phyloP scores from a whole-genome alignment of 2,888 invertebrate species.

The Oscheius myriophilus region DNA sequence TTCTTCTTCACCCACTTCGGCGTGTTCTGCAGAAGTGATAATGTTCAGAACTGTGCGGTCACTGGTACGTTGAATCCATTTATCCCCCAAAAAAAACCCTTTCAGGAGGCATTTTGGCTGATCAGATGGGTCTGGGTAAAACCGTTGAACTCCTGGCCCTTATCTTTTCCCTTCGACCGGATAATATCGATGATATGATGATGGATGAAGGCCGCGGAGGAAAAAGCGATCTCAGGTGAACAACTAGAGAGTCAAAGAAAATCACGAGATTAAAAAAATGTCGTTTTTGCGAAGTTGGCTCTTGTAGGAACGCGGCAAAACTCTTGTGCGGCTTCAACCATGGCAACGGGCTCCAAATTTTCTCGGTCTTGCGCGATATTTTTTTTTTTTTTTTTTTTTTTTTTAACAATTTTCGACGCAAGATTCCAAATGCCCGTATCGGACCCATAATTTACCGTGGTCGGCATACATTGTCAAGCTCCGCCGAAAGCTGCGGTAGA shows the following conservation, averaged over 20 bases:
- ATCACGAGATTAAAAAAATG: no score
- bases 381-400: no score
- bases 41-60: background rate
- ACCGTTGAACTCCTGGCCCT: constrained; percentile 81
- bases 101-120: constrained; percentile 78
- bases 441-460: no score
- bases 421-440: no score
- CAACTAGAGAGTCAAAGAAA: background rate
- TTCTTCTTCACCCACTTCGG: constrained; percentile 34
- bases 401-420: no score
- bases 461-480: no score
- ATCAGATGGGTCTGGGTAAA: constrained; percentile 86
- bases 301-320: no score
- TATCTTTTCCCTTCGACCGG: constrained; percentile 70
- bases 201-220: background rate
- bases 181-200: constrained; percentile 4
- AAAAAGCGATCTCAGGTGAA: background rate
- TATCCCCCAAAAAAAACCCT: background rate
- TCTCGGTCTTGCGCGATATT: no score
- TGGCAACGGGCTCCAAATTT: no score
- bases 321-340: no score
- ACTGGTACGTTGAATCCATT: background rate
- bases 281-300: no score
- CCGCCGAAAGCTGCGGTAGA: no score
- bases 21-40: constrained; percentile 11